A percentile compares a stretch with the other conserved stretches of the same genome.
These are phyloP conservation scores for Chrysopa pallens DNA, from an alignment of 1,140 invertebrate species.

Conservation along the genomic window DNA sequence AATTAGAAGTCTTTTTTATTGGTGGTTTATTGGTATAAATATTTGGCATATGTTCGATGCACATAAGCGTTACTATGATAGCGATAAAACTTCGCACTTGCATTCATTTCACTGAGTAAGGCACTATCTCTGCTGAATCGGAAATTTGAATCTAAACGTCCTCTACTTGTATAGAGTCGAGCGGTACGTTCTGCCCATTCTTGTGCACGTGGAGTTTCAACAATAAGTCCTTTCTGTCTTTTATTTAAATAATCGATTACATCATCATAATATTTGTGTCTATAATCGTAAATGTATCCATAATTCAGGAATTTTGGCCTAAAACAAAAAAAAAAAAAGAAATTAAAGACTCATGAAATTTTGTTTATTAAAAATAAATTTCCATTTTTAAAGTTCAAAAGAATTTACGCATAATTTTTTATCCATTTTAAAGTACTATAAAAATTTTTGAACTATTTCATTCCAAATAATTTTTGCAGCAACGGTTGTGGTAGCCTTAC, in stretches of 20 bases:
- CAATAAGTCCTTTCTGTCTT: slow-evolving; percentile 41
- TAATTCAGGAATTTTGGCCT: slow-evolving; percentile 63
- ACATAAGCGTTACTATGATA: neutral
- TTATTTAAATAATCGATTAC: slow-evolving; percentile 64
- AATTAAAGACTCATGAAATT: too few species aligned
- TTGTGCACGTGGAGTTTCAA: slow-evolving; percentile 52
- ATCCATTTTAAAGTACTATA: too few species aligned
- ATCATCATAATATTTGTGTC: slow-evolving; percentile 68
- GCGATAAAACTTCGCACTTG: neutral
- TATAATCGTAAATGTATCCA: slow-evolving; percentile 63
- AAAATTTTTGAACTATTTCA: too few species aligned
- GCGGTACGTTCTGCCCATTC: slow-evolving; percentile 66
- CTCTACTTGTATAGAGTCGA: slow-evolving; percentile 14
- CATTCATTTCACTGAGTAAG: neutral
- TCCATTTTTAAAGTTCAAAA: too few species aligned
- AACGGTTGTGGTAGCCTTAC: too few species aligned
- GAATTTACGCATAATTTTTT: too few species aligned
- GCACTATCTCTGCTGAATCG: neutral
- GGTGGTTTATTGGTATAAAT: neutral
- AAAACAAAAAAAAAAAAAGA: slow-evolving; percentile 18
- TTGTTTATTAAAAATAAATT: too few species aligned
- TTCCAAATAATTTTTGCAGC: too few species aligned
- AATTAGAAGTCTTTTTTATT: too few species aligned
- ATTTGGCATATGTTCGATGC: neutral
- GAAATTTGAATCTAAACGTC: too few species aligned